Evolutionary conservation across 2,888 invertebrate species (phyloP).

Genomic region (Patella pellucida): DNA sequence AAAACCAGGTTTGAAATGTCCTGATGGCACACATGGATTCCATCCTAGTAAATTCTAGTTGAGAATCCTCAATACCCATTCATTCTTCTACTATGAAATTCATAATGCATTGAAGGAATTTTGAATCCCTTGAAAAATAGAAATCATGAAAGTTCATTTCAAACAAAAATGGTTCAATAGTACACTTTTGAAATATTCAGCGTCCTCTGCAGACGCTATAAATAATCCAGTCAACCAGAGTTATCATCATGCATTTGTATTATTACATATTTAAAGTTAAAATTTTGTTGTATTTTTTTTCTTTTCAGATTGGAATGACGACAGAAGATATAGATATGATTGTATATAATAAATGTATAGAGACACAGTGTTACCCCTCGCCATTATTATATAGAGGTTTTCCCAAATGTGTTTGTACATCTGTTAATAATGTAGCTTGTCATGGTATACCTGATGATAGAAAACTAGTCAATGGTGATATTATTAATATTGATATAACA

Average conservation of each 20-base stretch:
- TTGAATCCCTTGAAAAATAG: neutral
- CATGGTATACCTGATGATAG: constrained; percentile 94
- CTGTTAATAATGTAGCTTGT: constrained; percentile 90
- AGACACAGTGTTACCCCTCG: constrained; percentile 88
- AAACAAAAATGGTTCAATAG: no score
- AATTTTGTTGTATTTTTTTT: neutral
- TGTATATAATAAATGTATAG: constrained; percentile 80
- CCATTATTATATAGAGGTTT: constrained; percentile 87
- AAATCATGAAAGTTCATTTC: no score
- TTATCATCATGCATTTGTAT: neutral
- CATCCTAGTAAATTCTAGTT: no score
- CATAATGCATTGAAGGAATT: no score
- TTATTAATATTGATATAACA: constrained; percentile 91
- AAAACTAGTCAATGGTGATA: constrained; percentile 83
- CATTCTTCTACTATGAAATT: no score
- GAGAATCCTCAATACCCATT: no score
- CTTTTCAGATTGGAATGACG: constrained; percentile 77
- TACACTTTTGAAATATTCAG: no score
- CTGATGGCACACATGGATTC: no score
- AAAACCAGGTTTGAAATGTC: no score
- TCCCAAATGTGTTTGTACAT: constrained; percentile 92
- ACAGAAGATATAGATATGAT: constrained; percentile 87
- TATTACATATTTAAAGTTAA: constrained; percentile 2
- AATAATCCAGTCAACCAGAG: neutral
- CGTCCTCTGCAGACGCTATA: neutral